Conservation (phyloP, 2,113 vertebrate species). For the Zootoca vivipara region DNA sequence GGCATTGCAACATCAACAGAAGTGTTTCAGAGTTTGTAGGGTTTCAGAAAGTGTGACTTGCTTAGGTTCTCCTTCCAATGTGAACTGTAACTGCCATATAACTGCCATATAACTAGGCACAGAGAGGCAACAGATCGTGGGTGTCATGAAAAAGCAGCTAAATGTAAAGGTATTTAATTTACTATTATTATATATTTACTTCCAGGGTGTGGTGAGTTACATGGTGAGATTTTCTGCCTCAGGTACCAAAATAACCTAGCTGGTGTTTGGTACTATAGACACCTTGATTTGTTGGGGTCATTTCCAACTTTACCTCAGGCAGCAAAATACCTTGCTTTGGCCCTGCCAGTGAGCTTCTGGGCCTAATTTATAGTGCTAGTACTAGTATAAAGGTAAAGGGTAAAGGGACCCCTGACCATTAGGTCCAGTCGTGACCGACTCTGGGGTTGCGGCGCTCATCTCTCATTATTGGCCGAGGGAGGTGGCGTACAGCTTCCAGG, state of each 20-base stretch:
- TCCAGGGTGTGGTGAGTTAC: not conserved
- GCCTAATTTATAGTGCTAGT: too few relatives aligned
- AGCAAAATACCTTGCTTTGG: not conserved
- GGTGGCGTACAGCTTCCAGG: too few relatives aligned
- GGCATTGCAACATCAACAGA: too few relatives aligned
- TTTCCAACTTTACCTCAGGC: not conserved
- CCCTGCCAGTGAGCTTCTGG: not conserved
- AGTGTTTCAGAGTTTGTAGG: too few relatives aligned
- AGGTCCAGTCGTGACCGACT: too few relatives aligned
- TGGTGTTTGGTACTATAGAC: not conserved
- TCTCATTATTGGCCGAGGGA: too few relatives aligned
- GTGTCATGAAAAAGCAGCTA: not conserved
- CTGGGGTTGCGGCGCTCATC: too few relatives aligned
- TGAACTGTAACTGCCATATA: not conserved
- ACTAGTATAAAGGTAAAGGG: too few relatives aligned
- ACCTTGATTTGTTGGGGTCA: not conserved
- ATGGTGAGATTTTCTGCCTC: not conserved
- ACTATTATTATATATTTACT: not conserved
- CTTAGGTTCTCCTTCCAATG: too few relatives aligned
- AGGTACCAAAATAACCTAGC: not conserved
- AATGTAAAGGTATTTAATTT: not conserved
- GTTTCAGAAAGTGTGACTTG: too few relatives aligned
- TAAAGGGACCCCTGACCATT: too few relatives aligned
- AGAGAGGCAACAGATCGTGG: not conserved
- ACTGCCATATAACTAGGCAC: not conserved